Conservation (phyloP, 1,140 invertebrate species). For the Bactericera cockerelli region DNA sequence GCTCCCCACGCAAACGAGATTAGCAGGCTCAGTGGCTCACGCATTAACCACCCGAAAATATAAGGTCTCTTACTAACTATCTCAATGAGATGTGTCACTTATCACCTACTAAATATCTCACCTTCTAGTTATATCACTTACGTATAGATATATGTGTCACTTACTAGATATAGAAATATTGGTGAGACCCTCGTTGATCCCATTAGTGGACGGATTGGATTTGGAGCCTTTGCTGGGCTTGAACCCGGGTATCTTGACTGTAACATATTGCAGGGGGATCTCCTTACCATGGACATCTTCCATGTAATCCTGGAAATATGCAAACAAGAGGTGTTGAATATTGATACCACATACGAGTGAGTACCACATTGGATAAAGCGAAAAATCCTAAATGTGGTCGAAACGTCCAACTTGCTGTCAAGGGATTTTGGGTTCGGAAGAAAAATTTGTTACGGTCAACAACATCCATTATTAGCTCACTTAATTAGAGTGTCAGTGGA, state of each 20-base stretch:
- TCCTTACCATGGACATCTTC: conserved; percentile 94
- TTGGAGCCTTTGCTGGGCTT: conserved; percentile 44
- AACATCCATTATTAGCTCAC: too few species aligned
- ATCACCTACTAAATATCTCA: too few species aligned
- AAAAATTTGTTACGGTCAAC: too few species aligned
- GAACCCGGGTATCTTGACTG: conserved; percentile 92
- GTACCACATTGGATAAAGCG: neutral
- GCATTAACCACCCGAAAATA: too few species aligned
- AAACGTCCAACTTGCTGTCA: too few species aligned
- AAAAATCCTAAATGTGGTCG: too few species aligned
- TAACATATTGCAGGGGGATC: conserved; percentile 88
- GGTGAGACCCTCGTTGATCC: conserved; percentile 44
- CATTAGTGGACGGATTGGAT: conserved; percentile 45
- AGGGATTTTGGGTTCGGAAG: too few species aligned
- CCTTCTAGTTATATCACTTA: conserved; percentile 20
- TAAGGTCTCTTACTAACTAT: too few species aligned
- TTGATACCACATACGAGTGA: neutral
- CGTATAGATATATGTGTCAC: conserved; percentile 36
- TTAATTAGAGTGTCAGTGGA: too few species aligned
- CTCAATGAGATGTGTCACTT: too few species aligned
- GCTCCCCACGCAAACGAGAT: too few species aligned
- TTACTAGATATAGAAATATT: conserved; percentile 38
- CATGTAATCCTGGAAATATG: conserved; percentile 76
- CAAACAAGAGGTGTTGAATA: conserved; percentile 12
- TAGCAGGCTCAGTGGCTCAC: too few species aligned